A percentile compares a stretch with the other conserved stretches of the same genome.
These are phyloP conservation scores for Heliconius himera DNA, from an alignment of 1,140 invertebrate species.

Conservation along the genomic window DNA sequence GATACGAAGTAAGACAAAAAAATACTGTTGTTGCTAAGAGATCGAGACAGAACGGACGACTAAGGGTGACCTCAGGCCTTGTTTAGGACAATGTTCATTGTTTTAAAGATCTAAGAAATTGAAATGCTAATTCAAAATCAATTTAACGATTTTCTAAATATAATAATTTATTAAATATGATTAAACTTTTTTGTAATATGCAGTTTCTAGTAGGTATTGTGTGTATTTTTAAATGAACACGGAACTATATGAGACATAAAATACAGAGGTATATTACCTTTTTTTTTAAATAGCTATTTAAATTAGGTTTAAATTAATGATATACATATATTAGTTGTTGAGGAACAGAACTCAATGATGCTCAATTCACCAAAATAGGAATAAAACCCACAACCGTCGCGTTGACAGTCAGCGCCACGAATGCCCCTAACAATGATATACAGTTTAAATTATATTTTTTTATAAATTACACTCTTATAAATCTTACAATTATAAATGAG, in stretches of 20 bases:
- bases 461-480: too few relatives aligned
- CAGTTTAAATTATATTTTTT: too few relatives aligned
- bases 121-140: background rate
- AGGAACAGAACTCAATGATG: too few relatives aligned
- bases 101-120: background rate
- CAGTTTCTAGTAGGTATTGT: background rate
- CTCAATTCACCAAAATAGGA: too few relatives aligned
- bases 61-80: slow-evolving; percentile 16
- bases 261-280: too few relatives aligned
- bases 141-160: background rate
- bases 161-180: background rate
- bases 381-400: too few relatives aligned
- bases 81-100: slow-evolving; percentile 12
- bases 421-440: too few relatives aligned
- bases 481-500: background rate
- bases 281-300: too few relatives aligned
- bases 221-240: too few relatives aligned
- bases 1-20: slow-evolving; percentile 4
- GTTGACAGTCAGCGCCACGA: too few relatives aligned
- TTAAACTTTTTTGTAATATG: background rate
- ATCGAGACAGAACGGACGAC: background rate
- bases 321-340: too few relatives aligned
- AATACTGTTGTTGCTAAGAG: slow-evolving; percentile 24
- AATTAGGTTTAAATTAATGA: too few relatives aligned
- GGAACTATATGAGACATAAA: background rate